Evolutionary conservation across 2,888 invertebrate genomes (phyloP), one percentile per base, ranked within the genome.

Genomic region (Molorchus minor): DNA sequence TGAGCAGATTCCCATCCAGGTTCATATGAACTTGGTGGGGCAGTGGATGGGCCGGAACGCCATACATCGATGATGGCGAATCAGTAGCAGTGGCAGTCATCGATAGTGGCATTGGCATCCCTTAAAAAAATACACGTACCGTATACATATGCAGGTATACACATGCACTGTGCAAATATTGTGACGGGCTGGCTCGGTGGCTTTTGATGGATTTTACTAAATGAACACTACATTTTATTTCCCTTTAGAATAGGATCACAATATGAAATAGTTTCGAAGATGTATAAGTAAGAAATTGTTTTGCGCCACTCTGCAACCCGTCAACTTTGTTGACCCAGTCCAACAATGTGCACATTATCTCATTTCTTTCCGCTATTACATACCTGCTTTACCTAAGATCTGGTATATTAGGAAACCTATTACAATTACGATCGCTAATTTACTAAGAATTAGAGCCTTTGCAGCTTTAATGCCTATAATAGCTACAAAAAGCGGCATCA

Each of bases 371-470:
- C n/a, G n/a, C n/a, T 36, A 40, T 61, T 70, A 73, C 82, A 82
- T 81, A 82, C 91, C 91, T 79, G 89, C 85, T 84, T 93, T 93
- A 79, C 90, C 90, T 61, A 91, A 80, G 73, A 93, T 82, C 76
- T 92, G 91, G 79, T 91, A 87, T 68, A 90, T 87, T 46, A 93
- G 83, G 84, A 94, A 93, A 59, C 92, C 93, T 47, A 92, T 84
- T 43, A 93, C 93, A 61, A 93, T 83, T 29, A 89, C 84, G 75
- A 94, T 88, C 62, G 93, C 92, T 69, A 93, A 83, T 79, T 94
- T 94, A 77, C 93, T 93, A 72, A 93, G 85, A 62, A 94, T 86
- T 64, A 93, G 83, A 61, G 94, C 94, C 80, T 93, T 93, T 71
- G 91, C 83, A 17, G 94, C 90, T 81, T 93, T 93, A 69, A 93